These are phyloP conservation scores for Drosophila borealis DNA, from an alignment of 2,888 invertebrate species.

Conservation along the genomic window DNA sequence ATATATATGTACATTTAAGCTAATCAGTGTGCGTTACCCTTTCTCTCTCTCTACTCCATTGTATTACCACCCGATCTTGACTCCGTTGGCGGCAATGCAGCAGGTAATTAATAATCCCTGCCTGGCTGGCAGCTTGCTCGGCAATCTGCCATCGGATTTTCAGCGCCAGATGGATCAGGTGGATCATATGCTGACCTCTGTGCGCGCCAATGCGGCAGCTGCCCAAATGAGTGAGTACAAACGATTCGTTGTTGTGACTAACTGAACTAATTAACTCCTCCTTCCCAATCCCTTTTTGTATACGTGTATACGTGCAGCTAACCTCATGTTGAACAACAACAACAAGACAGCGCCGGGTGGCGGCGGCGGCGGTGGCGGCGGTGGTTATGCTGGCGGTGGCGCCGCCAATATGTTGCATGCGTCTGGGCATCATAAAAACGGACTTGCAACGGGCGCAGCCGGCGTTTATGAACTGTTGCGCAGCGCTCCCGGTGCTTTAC, in stretches of 20 bases:
- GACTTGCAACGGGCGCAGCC: slow-evolving; percentile 14
- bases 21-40: no score
- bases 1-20: no score
- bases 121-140: slow-evolving; percentile 45
- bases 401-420: slow-evolving; percentile 46
- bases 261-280: background rate
- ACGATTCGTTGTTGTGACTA: slow-evolving; percentile 1
- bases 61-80: no score
- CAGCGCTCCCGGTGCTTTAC: slow-evolving; percentile 43
- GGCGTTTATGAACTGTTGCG: slow-evolving; percentile 9
- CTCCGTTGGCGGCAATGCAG: slow-evolving; percentile 22
- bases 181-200: slow-evolving; percentile 52
- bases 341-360: slow-evolving; percentile 62
- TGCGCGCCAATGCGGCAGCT: slow-evolving; percentile 44
- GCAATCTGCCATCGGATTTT: slow-evolving; percentile 51
- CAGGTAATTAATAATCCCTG: slow-evolving; percentile 75
- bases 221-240: slow-evolving; percentile 71
- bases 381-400: slow-evolving; percentile 34
- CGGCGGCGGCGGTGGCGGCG: slow-evolving; percentile 26
- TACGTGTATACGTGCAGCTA: slow-evolving; percentile 42
- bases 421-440: slow-evolving; percentile 44
- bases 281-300: slow-evolving; percentile 4
- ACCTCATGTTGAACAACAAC: slow-evolving; percentile 73
- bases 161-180: slow-evolving; percentile 47
- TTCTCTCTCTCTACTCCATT: background rate